Conservation (phyloP, 2,113 vertebrate genomes). For the Empidonax traillii region DNA sequence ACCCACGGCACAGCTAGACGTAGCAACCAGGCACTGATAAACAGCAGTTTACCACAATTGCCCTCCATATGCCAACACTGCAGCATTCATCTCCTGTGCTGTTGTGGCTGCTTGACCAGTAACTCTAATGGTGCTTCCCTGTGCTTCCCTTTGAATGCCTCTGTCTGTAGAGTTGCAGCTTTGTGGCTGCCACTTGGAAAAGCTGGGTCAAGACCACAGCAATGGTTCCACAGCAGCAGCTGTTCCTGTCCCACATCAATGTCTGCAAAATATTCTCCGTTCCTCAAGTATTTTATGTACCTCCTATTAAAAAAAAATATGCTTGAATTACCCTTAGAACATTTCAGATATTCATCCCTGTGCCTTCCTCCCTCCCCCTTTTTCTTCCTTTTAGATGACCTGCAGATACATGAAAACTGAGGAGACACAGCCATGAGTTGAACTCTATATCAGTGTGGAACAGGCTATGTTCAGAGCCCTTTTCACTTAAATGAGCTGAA, state of each 20-base stretch:
- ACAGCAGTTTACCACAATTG: neutral
- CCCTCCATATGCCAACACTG: neutral
- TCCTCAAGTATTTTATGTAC: neutral
- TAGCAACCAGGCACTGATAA: neutral
- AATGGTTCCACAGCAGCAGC: neutral
- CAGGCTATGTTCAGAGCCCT: neutral
- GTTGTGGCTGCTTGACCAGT: neutral
- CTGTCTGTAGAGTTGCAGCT: neutral
- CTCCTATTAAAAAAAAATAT: neutral
- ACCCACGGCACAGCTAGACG: rapidly evolving
- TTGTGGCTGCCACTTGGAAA: neutral
- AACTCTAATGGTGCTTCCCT: neutral
- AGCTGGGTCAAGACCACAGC: neutral
- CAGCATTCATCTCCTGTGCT: neutral
- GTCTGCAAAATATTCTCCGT: neutral
- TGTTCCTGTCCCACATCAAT: neutral
- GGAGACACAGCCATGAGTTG: neutral
- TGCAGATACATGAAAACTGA: neutral
- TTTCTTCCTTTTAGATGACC: neutral
- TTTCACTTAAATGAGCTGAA: neutral
- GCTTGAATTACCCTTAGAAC: neutral
- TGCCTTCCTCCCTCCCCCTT: neutral
- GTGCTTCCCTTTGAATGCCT: neutral
- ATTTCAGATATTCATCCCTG: neutral
- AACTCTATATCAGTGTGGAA: neutral